phyloP scores from a whole-genome alignment of 1,140 invertebrate species.

The Bradynema listronoti region DNA sequence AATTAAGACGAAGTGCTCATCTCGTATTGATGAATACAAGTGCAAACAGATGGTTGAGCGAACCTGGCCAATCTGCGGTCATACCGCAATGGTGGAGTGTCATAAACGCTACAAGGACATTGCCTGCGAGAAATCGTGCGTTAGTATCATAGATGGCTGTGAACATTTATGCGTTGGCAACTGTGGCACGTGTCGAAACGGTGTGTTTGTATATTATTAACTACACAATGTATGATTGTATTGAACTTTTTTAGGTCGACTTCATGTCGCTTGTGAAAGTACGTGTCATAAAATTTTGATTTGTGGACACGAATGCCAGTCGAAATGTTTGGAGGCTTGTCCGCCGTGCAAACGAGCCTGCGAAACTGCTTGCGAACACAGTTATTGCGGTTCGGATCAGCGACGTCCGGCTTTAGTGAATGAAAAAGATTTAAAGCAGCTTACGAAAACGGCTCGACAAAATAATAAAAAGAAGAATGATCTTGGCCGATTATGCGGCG shows the following conservation, averaged over 20 bases:
- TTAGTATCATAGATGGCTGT: conserved; percentile 37
- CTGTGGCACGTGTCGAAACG: conserved; percentile 42
- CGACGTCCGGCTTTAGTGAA: neutral
- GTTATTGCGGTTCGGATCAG: conserved; percentile 11
- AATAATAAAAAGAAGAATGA: conserved; percentile 6
- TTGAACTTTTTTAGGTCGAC: conserved; percentile 44
- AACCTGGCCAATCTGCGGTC: conserved; percentile 21
- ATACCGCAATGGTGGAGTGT: conserved; percentile 14
- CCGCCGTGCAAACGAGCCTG: conserved; percentile 6
- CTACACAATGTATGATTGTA: neutral
- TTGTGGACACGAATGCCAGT: conserved; percentile 12
- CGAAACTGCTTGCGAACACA: conserved; percentile 18
- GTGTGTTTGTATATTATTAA: conserved; percentile 6
- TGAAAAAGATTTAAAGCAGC: neutral
- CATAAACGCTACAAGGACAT: conserved; percentile 1
- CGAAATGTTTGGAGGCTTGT: conserved; percentile 17
- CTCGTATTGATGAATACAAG: neutral
- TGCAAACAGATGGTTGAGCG: conserved; percentile 14
- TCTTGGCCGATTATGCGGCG: conserved; percentile 6
- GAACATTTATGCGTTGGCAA: conserved; percentile 48
- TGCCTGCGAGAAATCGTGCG: conserved; percentile 34
- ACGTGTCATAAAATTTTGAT: neutral
- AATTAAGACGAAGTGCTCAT: conserved; percentile 18
- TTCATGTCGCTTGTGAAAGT: neutral
- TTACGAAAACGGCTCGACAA: neutral